phyloP scores from a whole-genome alignment of 2,113 vertebrate species.

The Heterochromis multidens region DNA sequence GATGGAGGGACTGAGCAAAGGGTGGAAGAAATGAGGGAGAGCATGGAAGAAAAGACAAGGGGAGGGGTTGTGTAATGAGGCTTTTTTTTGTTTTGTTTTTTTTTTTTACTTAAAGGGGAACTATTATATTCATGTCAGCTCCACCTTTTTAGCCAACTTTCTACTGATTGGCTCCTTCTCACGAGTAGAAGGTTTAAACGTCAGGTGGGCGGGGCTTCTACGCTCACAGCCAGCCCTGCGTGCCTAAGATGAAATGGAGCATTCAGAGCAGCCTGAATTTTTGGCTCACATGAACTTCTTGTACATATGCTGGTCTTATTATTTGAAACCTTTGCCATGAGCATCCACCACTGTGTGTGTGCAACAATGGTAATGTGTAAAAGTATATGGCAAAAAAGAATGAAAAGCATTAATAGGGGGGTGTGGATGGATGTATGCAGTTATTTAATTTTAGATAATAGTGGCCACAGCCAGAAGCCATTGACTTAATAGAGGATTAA shows the following conservation, averaged over 20 bases:
- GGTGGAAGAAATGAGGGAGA: not conserved
- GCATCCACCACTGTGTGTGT: not conserved
- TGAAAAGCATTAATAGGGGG: rapidly evolving
- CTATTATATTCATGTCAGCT: not conserved
- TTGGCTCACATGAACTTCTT: not conserved
- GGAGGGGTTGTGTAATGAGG: rapidly evolving
- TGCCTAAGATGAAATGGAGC: not conserved
- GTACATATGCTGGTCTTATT: not conserved
- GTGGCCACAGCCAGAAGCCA: too few relatives aligned
- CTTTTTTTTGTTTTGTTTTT: not conserved
- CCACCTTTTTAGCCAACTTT: not conserved
- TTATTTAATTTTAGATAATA: too few relatives aligned
- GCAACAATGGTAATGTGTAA: not conserved
- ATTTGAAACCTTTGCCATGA: rapidly evolving
- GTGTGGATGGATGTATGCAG: too few relatives aligned
- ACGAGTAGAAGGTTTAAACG: not conserved
- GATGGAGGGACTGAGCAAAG: not conserved
- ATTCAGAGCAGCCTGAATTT: not conserved
- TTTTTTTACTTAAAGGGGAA: too few relatives aligned
- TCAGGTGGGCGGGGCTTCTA: not conserved
- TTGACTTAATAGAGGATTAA: too few relatives aligned
- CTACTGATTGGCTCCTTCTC: not conserved
- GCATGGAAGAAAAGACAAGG: rapidly evolving
- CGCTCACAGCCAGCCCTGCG: rapidly evolving
- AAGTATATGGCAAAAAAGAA: not conserved